phyloP scores from a whole-genome alignment of 1,140 invertebrate species.

The Papilio machaon region DNA sequence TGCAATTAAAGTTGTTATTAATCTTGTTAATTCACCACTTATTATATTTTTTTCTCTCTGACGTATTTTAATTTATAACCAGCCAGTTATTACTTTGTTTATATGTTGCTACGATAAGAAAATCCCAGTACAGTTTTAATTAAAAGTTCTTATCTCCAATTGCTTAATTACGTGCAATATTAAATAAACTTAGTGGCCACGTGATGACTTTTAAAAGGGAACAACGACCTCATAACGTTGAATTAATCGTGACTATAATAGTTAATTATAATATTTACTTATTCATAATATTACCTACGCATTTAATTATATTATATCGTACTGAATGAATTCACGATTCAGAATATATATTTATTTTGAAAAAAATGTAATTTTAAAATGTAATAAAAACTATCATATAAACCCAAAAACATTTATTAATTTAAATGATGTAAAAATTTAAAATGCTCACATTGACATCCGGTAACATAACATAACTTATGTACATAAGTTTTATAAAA shows the following conservation, averaged over 20 bases:
- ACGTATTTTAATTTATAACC: neutral
- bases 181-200: constrained; percentile 15
- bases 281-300: neutral
- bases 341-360: neutral
- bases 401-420: no score
- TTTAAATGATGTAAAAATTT: no score
- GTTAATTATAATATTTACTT: constrained; percentile 27
- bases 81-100: constrained; percentile 16
- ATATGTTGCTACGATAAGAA: neutral
- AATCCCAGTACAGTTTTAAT: constrained; percentile 19
- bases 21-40: neutral
- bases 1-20: neutral
- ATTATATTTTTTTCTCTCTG: constrained; percentile 5
- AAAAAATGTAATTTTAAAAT: no score
- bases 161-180: constrained; percentile 26
- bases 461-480: no score
- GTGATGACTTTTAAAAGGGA: constrained; percentile 12
- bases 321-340: neutral
- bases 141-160: constrained; percentile 16
- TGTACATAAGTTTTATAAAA: neutral
- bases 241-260: constrained; percentile 20
- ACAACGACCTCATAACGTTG: constrained; percentile 6
- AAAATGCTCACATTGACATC: no score
- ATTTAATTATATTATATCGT: neutral
- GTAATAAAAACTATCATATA: no score